Base-by-base conservation (phyloP, 2,113 vertebrate species). In the Naja naja region DNA sequence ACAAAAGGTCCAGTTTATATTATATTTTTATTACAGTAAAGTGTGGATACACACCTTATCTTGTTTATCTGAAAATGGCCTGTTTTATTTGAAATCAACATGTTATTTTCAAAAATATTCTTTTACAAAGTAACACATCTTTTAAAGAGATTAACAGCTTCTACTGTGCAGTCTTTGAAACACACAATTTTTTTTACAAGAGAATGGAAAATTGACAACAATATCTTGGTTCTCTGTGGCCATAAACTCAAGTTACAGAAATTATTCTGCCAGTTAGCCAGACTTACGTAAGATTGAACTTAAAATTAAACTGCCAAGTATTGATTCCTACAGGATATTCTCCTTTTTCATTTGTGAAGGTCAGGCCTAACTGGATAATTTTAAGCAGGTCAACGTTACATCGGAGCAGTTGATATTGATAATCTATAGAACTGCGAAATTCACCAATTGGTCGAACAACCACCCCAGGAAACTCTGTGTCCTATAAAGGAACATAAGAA, bases 261-360 rank as follows among this genome's bases (percentile, higher is more conserved):
- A 69, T 43, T 30, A 60, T 4, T 91, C 69, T 89, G 22, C 12
- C 9, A 12, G 93, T 58, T 90, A 55, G 47, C 27, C 54, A 87
- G 0, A 97, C 99, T 94, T 97, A 99, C 99, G 99, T 99, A 2
- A 99, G 98, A 96, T 99, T 99, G 96, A 99, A 99, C 94, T 99
- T 99, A 96, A 99, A 99, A 98, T 99, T 99, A 94, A 99, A 99
- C 97, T 99, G 99, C 99, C 99, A 99, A 2, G 99, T 99, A 30
- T 99, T 99, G 81, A 98, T 99, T 91, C 99, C 99, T 0, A 98
- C 98, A 22, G 99, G 99, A 95, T 99, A 99, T 88, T 99, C 98
- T 20, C 99, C 99, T 22, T 99, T 99, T 95, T 99, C 98, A 7
- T 99, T 99, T 94, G 99, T 99, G 97, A 99, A 99, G 1, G 99